Evolutionary conservation across 2,113 vertebrate species (phyloP).

Genomic region (Hemichromis elongatus): DNA sequence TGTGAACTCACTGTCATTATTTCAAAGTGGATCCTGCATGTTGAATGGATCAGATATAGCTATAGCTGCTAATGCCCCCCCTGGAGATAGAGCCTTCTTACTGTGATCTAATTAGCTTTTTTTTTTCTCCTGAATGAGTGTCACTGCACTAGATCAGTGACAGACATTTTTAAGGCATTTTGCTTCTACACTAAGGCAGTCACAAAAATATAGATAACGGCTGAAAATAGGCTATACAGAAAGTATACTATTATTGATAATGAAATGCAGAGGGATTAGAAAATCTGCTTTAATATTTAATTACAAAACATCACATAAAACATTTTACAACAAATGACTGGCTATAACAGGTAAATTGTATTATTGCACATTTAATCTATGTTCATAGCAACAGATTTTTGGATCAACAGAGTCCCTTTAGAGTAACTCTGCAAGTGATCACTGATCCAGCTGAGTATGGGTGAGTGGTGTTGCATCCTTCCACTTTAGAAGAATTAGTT

Average conservation of each 20-base stretch:
- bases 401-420: neutral
- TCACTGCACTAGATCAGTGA: neutral
- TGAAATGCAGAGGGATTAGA: neutral
- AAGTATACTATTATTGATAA: neutral
- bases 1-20: slow-evolving; percentile 29
- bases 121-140: slow-evolving; percentile 12
- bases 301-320: neutral
- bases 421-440: neutral
- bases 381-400: neutral
- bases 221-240: neutral
- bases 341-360: neutral
- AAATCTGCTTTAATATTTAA: neutral
- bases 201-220: neutral
- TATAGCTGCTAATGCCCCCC: slow-evolving; percentile 12
- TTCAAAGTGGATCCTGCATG: slow-evolving; percentile 19
- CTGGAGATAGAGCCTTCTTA: slow-evolving; percentile 19
- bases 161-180: neutral
- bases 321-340: neutral
- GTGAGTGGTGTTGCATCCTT: neutral
- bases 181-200: neutral
- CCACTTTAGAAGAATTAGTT: neutral
- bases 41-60: slow-evolving; percentile 35
- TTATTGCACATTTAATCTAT: neutral
- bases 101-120: slow-evolving; percentile 56
- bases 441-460: neutral